Base-by-base conservation (phyloP, 2,113 vertebrate genomes). In the Lanius collurio region DNA sequence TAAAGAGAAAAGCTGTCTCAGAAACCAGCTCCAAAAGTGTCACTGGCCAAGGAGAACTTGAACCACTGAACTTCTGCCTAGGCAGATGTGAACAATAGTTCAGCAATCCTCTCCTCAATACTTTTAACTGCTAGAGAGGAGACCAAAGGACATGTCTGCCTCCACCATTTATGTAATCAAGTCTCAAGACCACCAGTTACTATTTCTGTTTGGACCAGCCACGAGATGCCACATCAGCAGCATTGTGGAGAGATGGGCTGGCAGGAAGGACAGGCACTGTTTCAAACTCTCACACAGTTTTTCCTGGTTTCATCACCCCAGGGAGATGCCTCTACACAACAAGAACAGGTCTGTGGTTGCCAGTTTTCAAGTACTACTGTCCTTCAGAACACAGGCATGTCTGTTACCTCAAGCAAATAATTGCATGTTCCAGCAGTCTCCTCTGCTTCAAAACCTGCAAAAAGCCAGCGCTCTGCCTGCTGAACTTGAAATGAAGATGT, bases 331-430 rank as follows among this genome's bases (percentile, higher is more conserved):
- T 93, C 37, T 46, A 46, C 59, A 41, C 33, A 75, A 87, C 30
- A 62, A 2, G 0, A 80, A 76, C 74, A 76, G 37, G 53, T 93
- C 89, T 76, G 37, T 22, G n/a, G 49, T 19, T 91, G 91, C 77
- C 82, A 93, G 55, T 53, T 95, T 89, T 65, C 84, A 80, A 6
- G 39, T 53, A 53, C n/a, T 35, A 4, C 47, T 42, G 41, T 94
- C 77, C 95, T 85, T 74, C 47, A 71, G 91, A 56, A 92, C 42
- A 11, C 47, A 67, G 35, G 64, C 64, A 31, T 26, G 71, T 59
- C 90, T 97, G 83, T 57, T 84, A 94, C 89, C 50, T 87, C 49
- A 27, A 79, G 87, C 78, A 93, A 94, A 80, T 56, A 59, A 79
- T 0, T 69, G 57, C 49, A 46, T 18, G 55, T 91, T 87, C 75